Conservation (phyloP, 2,888 invertebrate species). For the Strigamia crassipes region DNA sequence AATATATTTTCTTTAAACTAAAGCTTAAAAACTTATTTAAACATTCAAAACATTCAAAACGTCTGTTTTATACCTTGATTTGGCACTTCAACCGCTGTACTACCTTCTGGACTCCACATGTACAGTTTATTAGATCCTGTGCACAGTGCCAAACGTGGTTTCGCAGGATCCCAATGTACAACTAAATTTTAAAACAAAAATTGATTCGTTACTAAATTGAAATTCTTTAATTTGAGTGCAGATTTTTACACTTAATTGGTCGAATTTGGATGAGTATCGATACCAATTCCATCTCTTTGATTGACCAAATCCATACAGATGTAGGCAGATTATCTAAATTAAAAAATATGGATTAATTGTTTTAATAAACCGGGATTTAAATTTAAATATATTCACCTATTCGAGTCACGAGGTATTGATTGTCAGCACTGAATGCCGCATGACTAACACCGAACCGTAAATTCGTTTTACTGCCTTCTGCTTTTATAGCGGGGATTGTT, state of each 20-base stretch:
- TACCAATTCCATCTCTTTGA: constrained; percentile 55
- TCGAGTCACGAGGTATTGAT: constrained; percentile 57
- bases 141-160: constrained; percentile 58
- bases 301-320: constrained; percentile 60
- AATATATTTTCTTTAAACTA: neutral
- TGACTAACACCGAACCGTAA: constrained; percentile 58
- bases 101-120: constrained; percentile 59
- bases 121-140: constrained; percentile 59
- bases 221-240: neutral
- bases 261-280: constrained; percentile 58
- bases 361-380: neutral
- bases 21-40: neutral
- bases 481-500: constrained; percentile 27
- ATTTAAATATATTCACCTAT: constrained; percentile 52
- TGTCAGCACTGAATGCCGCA: constrained; percentile 57
- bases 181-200: constrained; percentile 51
- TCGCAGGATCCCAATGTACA: constrained; percentile 58
- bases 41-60: too few species aligned
- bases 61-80: too few species aligned
- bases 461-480: constrained; percentile 53
- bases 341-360: neutral
- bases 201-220: neutral
- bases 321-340: constrained; percentile 58
- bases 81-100: constrained; percentile 42
- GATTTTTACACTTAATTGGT: constrained; percentile 57